phyloP scores from a whole-genome alignment of 2,113 vertebrate species.

The Oophaga pumilio region DNA sequence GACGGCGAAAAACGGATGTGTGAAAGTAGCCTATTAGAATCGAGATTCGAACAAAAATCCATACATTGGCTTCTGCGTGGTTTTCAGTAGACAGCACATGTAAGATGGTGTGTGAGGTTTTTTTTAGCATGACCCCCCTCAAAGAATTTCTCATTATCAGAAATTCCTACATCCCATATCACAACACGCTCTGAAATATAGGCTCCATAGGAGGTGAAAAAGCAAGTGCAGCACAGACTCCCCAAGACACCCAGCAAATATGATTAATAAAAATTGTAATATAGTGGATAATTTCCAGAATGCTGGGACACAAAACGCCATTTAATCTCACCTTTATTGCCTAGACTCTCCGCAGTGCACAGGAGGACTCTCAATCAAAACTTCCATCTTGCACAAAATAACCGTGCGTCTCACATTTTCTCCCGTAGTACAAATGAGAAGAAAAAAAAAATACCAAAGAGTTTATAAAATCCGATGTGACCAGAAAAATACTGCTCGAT shows the following conservation, averaged over 20 bases:
- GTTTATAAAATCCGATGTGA: not conserved
- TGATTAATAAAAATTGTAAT: slow-evolving; percentile 55
- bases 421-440: not conserved
- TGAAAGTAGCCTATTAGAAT: no score
- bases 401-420: not conserved
- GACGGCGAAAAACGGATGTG: no score
- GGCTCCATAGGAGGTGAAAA: not conserved
- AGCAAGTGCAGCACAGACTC: slow-evolving; percentile 14
- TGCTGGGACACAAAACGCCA: not conserved
- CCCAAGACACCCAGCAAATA: slow-evolving; percentile 14
- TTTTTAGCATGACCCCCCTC: not conserved
- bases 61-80: not conserved
- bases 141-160: slow-evolving; percentile 2
- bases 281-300: slow-evolving; percentile 47
- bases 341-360: slow-evolving; percentile 7
- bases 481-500: not conserved
- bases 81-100: not conserved
- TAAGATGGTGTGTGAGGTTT: not conserved
- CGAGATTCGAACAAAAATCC: not conserved
- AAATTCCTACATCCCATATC: not conserved
- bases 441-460: not conserved
- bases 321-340: slow-evolving; percentile 32
- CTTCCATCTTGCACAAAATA: slow-evolving; percentile 25
- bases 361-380: slow-evolving; percentile 45
- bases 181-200: not conserved